Evolutionary conservation across 2,113 vertebrate species (phyloP).

Genomic region (Ondatra zibethicus): DNA sequence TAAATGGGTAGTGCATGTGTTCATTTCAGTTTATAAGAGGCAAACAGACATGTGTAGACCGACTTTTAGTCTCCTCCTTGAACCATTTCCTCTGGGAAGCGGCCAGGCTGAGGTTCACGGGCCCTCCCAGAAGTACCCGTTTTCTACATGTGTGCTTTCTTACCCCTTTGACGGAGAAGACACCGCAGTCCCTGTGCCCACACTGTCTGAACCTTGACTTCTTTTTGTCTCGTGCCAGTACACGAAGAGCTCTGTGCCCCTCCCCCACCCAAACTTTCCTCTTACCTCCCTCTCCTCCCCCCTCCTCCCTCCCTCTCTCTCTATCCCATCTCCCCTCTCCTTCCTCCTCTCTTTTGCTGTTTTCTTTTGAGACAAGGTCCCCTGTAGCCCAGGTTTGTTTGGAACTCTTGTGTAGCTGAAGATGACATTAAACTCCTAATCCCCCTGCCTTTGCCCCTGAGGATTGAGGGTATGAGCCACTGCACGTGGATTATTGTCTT

Average conservation of each 20-base stretch:
- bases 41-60: not conserved
- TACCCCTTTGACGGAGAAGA: not conserved
- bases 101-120: not conserved
- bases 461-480: not conserved
- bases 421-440: not conserved
- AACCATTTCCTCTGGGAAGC: not conserved
- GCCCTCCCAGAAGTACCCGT: not conserved
- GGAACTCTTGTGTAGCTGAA: not conserved
- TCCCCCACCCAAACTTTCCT: no score
- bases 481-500: not conserved
- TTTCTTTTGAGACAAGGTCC: not conserved
- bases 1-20: not conserved
- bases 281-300: not conserved
- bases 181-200: not conserved
- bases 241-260: not conserved
- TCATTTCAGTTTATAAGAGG: not conserved
- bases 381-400: not conserved
- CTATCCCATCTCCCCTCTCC: no score
- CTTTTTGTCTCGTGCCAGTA: not conserved
- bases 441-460: not conserved
- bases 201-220: not conserved
- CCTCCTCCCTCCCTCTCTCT: not conserved
- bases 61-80: not conserved
- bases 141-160: not conserved
- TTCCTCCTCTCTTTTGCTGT: not conserved